Evolutionary conservation across 2,797 vertebrate species (phyloP).

Genomic region (Pseudocheirus occidentalis): DNA sequence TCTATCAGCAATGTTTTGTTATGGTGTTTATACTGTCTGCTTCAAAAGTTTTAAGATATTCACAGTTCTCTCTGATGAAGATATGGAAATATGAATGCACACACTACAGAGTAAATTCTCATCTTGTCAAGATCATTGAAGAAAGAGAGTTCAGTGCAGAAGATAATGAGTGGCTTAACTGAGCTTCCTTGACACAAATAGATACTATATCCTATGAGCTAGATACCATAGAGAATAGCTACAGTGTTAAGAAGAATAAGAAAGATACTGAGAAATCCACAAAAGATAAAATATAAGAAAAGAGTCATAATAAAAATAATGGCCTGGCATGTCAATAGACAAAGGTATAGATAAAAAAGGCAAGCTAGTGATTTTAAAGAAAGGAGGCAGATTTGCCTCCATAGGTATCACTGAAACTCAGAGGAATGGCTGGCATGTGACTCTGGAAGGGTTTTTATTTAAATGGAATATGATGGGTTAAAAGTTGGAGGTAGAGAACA

Average conservation of each 20-base stretch:
- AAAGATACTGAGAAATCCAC: neutral
- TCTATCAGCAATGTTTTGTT: slow-evolving; percentile 59
- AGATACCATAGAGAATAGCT: neutral
- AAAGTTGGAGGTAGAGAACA: neutral
- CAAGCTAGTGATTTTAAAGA: neutral
- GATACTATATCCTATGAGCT: neutral
- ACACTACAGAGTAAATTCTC: slow-evolving; percentile 30
- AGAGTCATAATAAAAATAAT: neutral
- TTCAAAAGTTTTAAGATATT: slow-evolving; percentile 47
- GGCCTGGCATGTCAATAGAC: neutral
- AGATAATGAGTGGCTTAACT: neutral
- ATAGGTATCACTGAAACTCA: neutral
- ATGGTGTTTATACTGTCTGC: neutral
- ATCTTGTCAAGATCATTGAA: slow-evolving; percentile 47
- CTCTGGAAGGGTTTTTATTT: neutral
- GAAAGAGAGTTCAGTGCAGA: slow-evolving; percentile 29
- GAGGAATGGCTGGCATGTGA: neutral
- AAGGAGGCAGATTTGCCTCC: neutral
- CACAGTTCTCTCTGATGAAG: slow-evolving; percentile 47
- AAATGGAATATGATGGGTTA: neutral
- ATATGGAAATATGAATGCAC: slow-evolving; percentile 52
- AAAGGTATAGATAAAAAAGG: neutral
- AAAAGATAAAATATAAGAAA: neutral
- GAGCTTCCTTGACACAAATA: neutral
- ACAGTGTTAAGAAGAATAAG: neutral